Conservation (phyloP, 2,113 vertebrate species). For the Triplophysa dalaica region DNA sequence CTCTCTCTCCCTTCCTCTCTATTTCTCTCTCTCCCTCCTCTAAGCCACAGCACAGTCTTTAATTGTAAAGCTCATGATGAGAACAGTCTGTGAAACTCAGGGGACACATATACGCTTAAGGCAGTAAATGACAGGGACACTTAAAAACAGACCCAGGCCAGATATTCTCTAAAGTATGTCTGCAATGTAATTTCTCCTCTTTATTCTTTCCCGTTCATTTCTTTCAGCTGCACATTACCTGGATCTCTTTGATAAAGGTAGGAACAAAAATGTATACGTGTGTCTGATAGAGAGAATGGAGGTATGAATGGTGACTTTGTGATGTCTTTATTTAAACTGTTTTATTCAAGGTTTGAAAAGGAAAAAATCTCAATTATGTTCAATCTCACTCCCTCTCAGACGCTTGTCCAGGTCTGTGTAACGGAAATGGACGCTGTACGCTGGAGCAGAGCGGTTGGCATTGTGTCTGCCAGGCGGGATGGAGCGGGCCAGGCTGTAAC, state of each 20-base stretch:
- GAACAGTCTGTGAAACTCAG: slow-evolving; percentile 13
- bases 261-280: background rate
- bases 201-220: slow-evolving; percentile 32
- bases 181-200: slow-evolving; percentile 30
- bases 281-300: background rate
- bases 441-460: slow-evolving; percentile 98
- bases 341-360: background rate
- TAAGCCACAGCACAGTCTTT: slow-evolving; percentile 10
- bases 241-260: slow-evolving; percentile 79
- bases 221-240: slow-evolving; percentile 71
- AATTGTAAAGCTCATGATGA: slow-evolving; percentile 27
- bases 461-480: slow-evolving; percentile 95
- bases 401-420: slow-evolving; percentile 94
- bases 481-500: slow-evolving; percentile 93
- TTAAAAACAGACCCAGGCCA: slow-evolving; percentile 12
- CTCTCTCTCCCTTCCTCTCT: too few species aligned
- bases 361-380: background rate
- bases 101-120: slow-evolving; percentile 34
- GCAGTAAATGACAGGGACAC: slow-evolving; percentile 28
- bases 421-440: slow-evolving; percentile 94
- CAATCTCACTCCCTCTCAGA: slow-evolving; percentile 71
- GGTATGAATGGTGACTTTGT: slow-evolving; percentile 25
- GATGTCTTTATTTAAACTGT: slow-evolving; percentile 6
- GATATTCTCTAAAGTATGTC: background rate
- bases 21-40: too few species aligned